A percentile compares a stretch with the other conserved stretches of the same genome.
These are phyloP conservation scores for Leistus spinibarbis DNA, from an alignment of 2,888 invertebrate genomes.

Conservation along the genomic window DNA sequence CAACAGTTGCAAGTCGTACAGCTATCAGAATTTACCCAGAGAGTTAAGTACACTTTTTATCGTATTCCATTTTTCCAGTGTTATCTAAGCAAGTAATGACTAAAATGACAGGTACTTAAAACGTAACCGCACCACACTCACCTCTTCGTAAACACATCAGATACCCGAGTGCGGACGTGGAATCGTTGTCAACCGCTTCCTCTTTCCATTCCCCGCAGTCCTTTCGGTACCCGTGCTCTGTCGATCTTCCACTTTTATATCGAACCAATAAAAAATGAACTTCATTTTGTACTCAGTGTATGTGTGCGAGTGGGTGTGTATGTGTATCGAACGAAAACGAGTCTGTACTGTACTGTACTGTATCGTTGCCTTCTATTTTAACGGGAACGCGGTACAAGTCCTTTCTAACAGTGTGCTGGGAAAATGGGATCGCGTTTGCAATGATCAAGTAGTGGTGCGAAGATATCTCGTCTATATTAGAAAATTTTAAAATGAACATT, in stretches of 20 bases:
- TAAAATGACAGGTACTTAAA: conserved; percentile 48
- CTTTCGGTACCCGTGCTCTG: not conserved
- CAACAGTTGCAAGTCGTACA: conserved; percentile 11
- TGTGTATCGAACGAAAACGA: not conserved
- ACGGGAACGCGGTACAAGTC: conserved; percentile 25
- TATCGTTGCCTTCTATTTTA: conserved; percentile 17
- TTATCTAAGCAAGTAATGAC: conserved; percentile 48
- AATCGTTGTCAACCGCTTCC: conserved; percentile 14
- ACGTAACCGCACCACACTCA: conserved; percentile 39
- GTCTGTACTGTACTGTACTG: too few species aligned
- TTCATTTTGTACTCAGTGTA: conserved; percentile 34
- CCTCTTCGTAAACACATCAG: conserved; percentile 37
- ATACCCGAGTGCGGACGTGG: conserved; percentile 16
- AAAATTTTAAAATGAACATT: not conserved
- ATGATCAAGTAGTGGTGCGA: not conserved
- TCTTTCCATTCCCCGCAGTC: not conserved
- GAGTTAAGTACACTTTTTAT: conserved; percentile 43
- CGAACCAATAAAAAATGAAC: conserved; percentile 44
- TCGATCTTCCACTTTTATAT: conserved; percentile 39
- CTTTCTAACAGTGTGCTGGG: conserved; percentile 28
- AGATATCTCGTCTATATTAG: not conserved
- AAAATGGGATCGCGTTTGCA: conserved; percentile 12
- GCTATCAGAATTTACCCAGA: conserved; percentile 28
- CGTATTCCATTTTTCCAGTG: conserved; percentile 45
- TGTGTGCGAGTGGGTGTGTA: conserved; percentile 16